Evolutionary conservation across 2,797 vertebrate genomes (phyloP).

Genomic region (Microtus obscurus): DNA sequence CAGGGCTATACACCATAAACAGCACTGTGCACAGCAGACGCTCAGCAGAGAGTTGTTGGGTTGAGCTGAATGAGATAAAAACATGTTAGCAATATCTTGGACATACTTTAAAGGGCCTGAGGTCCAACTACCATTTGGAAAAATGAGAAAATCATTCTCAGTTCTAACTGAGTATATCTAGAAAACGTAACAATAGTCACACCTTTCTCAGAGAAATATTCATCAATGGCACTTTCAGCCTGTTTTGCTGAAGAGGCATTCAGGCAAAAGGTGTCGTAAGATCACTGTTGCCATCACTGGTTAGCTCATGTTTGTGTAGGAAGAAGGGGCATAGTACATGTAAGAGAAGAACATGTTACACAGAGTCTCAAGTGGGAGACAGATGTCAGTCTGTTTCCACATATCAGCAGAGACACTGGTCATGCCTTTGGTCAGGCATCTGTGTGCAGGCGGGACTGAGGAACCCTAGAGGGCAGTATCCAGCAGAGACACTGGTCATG

Average conservation of each 20-base stretch:
- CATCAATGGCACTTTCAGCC: neutral
- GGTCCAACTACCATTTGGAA: constrained; percentile 9
- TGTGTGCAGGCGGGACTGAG: neutral
- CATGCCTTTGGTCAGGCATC: neutral
- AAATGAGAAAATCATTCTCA: neutral
- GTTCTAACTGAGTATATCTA: neutral
- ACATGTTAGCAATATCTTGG: neutral
- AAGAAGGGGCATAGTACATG: neutral
- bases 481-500: neutral
- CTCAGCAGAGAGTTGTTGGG: neutral
- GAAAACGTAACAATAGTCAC: neutral
- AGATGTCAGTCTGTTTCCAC: constrained; percentile 4
- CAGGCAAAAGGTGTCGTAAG: neutral
- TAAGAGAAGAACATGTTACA: neutral
- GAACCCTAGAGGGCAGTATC: too few relatives aligned
- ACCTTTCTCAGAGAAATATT: neutral
- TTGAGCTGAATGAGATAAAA: neutral
- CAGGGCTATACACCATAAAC: neutral
- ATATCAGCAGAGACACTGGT: neutral
- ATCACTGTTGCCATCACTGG: neutral
- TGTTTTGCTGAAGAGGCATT: neutral
- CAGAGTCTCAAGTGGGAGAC: neutral
- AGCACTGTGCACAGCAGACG: neutral
- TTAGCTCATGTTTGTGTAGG: neutral
- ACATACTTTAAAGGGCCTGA: constrained; percentile 22